phyloP scores from a whole-genome alignment of 1,140 invertebrate genomes.

The Matsumurasca onukii region DNA sequence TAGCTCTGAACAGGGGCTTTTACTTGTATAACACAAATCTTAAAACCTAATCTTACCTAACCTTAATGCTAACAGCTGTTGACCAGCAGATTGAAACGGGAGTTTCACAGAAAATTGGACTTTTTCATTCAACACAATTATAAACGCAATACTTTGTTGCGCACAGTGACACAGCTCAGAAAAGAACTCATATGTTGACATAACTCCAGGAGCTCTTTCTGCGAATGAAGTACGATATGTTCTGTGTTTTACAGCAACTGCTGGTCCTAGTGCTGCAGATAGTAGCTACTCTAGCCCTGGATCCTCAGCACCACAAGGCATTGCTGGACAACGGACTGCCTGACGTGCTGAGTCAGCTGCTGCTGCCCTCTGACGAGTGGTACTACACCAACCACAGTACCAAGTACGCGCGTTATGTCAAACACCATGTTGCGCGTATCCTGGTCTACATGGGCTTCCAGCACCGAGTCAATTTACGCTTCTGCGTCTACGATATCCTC shows the following conservation, averaged over 20 bases:
- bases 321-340: constrained; percentile 62
- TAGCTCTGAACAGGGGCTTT: no score
- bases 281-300: constrained; percentile 61
- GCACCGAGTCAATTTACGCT: constrained; percentile 50
- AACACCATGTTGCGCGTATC: constrained; percentile 68
- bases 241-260: constrained; percentile 69
- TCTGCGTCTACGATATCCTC: constrained; percentile 52
- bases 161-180: no score
- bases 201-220: no score
- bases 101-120: no score
- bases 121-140: no score
- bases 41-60: no score
- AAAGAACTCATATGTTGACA: no score
- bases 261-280: constrained; percentile 67
- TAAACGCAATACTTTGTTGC: no score
- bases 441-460: constrained; percentile 58
- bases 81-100: no score
- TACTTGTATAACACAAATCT: no score
- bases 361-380: constrained; percentile 72
- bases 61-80: no score
- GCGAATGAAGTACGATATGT: no score
- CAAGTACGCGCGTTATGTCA: constrained; percentile 68
- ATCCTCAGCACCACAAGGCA: constrained; percentile 56
- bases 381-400: constrained; percentile 75
- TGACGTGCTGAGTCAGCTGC: constrained; percentile 64